Evolutionary conservation across 1,140 invertebrate genomes (phyloP), one percentile per base, ranked within the genome.

Genomic region (Whitmania pigra): DNA sequence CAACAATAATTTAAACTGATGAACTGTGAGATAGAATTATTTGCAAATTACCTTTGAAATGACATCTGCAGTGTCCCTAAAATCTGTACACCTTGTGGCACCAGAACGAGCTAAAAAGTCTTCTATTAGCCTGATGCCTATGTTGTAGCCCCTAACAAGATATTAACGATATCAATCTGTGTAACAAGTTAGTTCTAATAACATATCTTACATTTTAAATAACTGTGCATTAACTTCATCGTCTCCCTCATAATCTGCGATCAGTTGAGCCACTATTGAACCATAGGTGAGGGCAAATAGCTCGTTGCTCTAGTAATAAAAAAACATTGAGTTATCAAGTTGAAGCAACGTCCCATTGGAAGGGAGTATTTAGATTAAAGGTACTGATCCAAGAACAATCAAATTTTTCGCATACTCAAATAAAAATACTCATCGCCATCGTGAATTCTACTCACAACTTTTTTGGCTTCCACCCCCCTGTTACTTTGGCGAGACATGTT

Each of bases 201-300:
- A 49, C 15, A 15, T 49, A 49, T 49, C 76, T 77, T 74, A 82
- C 81, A 85, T 85, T 80, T 84, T 85, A 69, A 85, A 84, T 22
- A 85, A 76, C 73, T 86, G 83, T 74, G 80, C 80, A 75, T 85
- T 86, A 17, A 86, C 84, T 84, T 99, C 95, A 67, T 98, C 95
- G 29, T 92, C 87, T 84, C 94, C 95, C 81, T 99, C 96, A 79
- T 92, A 92, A 84, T 99, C 97, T 83, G 95, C 94, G 22, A 99
- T 82, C 79, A 99, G 88, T 84, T 99, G 95, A 18, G 93, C 89
- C 0, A 99, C 94, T 25, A 99, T 82, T 5, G 96, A 91, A 60
- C 97, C 97, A 84, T 99, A 99, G 5, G 96, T 99, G 49, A 99
- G 83, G 3, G 93, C 96, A 77, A 99, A 91, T 57, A 99, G 84